Percentiles rank a stretch among this genome's conserved stretches.
Evolutionary conservation across 2,888 invertebrate species (phyloP).

Genomic region (Drosophila heteroneura): DNA sequence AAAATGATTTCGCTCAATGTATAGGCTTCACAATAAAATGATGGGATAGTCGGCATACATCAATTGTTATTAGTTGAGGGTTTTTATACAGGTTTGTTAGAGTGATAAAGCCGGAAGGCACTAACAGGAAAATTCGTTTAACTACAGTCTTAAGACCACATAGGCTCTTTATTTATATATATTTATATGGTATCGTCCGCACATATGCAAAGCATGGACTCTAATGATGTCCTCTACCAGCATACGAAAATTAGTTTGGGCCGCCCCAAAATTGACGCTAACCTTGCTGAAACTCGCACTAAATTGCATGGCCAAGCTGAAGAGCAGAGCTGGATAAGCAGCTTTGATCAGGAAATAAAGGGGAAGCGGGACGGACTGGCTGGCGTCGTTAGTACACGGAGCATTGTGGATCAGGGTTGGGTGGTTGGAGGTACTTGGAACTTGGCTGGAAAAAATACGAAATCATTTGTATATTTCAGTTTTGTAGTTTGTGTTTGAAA

Average conservation of each 20-base stretch:
- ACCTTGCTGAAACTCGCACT: constrained; percentile 40
- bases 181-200: background rate
- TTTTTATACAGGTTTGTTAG: background rate
- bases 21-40: background rate
- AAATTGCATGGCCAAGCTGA: constrained; percentile 41
- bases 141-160: background rate
- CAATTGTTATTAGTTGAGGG: background rate
- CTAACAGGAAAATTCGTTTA: background rate
- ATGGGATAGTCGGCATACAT: background rate
- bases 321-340: background rate
- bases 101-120: background rate
- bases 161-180: background rate
- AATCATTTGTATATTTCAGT: constrained; percentile 82
- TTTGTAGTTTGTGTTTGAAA: constrained; percentile 80
- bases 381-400: constrained; percentile 51
- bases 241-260: constrained; percentile 2
- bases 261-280: constrained; percentile 34
- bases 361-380: constrained; percentile 5
- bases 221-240: background rate
- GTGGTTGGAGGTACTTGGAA: constrained; percentile 33
- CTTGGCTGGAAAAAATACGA: constrained; percentile 73
- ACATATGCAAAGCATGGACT: background rate
- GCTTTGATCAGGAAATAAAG: constrained; percentile 8
- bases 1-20: background rate
- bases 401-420: constrained; percentile 23